phyloP scores from a whole-genome alignment of 2,113 vertebrate genomes.

The Corythornis cristatus region DNA sequence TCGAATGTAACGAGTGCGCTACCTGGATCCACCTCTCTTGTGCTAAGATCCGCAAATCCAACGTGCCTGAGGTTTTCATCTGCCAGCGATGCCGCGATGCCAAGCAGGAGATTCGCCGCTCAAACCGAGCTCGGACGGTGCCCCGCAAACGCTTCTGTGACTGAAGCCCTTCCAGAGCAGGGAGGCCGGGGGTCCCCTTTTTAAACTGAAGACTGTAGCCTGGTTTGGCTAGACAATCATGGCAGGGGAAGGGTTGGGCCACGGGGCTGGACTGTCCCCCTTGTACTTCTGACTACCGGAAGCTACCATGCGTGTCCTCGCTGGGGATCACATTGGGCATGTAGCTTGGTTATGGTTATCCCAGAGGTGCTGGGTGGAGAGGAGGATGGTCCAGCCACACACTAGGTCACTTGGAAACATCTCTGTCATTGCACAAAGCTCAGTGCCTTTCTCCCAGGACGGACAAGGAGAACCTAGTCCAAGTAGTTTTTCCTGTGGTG shows the following conservation, averaged over 20 bases:
- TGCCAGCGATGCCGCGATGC: constrained; percentile 94
- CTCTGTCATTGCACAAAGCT: neutral
- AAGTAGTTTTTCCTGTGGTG: constrained; percentile 24
- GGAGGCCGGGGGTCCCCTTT: neutral
- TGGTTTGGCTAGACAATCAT: constrained; percentile 57
- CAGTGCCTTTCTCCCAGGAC: constrained; percentile 34
- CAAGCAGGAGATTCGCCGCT: constrained; percentile 91
- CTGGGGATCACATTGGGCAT: neutral
- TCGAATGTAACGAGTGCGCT: constrained; percentile 93
- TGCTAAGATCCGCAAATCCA: constrained; percentile 98
- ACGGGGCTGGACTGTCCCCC: neutral
- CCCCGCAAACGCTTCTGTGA: constrained; percentile 93
- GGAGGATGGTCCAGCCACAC: neutral
- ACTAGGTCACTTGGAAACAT: neutral
- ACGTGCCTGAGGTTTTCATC: constrained; percentile 95
- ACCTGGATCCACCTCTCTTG: constrained; percentile 99
- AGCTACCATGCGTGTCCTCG: neutral
- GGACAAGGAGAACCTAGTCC: neutral
- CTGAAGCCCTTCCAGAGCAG: constrained; percentile 63
- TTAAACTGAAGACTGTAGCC: neutral
- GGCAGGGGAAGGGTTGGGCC: constrained; percentile 9
- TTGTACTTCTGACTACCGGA: neutral
- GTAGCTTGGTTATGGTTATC: neutral
- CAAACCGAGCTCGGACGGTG: constrained; percentile 90
- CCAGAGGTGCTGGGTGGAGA: neutral